Percentiles rank a stretch among this genome's conserved stretches.
Conservation (phyloP, 2,888 invertebrate species). For the Idaea dimidiata region DNA sequence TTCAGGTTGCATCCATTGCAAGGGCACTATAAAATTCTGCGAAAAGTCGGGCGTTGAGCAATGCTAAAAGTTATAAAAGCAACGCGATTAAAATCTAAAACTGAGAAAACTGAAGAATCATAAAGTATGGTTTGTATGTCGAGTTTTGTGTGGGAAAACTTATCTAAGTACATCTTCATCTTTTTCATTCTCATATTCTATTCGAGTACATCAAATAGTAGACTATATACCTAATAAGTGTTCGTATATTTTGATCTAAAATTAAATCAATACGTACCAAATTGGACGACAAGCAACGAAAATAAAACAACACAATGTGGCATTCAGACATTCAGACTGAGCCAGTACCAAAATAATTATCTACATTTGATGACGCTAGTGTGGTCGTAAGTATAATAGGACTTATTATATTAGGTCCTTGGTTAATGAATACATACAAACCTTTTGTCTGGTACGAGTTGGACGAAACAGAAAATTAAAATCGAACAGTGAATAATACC, state of each 20-base stretch:
- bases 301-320: neutral
- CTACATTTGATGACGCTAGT: neutral
- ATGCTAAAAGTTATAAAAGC: too few relatives aligned
- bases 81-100: too few relatives aligned
- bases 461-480: too few relatives aligned
- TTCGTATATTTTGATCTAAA: neutral
- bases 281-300: neutral
- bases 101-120: too few relatives aligned
- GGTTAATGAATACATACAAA: neutral
- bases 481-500: too few relatives aligned
- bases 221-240: neutral
- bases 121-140: too few relatives aligned
- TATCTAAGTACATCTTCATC: too few relatives aligned
- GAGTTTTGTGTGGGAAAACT: too few relatives aligned
- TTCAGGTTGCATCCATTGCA: too few relatives aligned
- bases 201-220: neutral
- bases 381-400: neutral
- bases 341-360: conserved; percentile 1
- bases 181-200: too few relatives aligned
- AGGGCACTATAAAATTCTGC: too few relatives aligned
- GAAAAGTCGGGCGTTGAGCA: too few relatives aligned
- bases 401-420: neutral
- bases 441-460: neutral
- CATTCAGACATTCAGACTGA: conserved; percentile 1
- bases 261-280: neutral